Evolutionary conservation across 2,797 vertebrate species (phyloP).

Genomic region (Telmatherina bonti): DNA sequence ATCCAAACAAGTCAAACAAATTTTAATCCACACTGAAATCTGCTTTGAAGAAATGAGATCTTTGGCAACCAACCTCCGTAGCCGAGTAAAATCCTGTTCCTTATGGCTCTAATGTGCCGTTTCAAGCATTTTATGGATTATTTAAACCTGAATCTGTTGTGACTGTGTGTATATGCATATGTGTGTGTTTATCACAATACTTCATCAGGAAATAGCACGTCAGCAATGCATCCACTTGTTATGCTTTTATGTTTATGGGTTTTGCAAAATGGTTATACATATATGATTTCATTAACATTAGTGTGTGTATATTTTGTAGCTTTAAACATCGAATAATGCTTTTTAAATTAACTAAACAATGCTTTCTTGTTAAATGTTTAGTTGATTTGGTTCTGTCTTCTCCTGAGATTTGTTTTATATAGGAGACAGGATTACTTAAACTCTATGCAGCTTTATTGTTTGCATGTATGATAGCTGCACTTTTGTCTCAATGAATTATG

Average conservation of each 20-base stretch:
- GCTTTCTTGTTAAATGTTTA: neutral
- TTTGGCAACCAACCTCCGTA: constrained; percentile 18
- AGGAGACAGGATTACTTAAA: neutral
- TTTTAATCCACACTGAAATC: constrained; percentile 60
- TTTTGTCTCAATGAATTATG: constrained; percentile 32
- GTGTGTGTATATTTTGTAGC: neutral
- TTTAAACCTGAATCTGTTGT: constrained; percentile 1
- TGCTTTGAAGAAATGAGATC: constrained; percentile 55
- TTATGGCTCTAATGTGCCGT: no score
- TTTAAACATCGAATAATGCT: neutral
- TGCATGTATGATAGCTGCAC: neutral
- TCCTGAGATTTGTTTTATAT: neutral
- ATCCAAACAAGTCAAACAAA: constrained; percentile 33
- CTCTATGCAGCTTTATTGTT: neutral
- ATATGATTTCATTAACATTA: neutral
- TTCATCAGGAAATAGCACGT: constrained; percentile 15
- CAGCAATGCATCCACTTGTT: neutral
- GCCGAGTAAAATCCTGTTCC: constrained; percentile 46
- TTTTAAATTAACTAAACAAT: neutral
- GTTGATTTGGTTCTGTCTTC: neutral
- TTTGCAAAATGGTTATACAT: neutral
- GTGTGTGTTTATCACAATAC: constrained; percentile 3
- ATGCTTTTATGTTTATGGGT: neutral
- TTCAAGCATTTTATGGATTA: neutral
- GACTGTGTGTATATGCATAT: neutral